Conservation (phyloP, 2,888 invertebrate genomes). For the Pteria penguin region DNA sequence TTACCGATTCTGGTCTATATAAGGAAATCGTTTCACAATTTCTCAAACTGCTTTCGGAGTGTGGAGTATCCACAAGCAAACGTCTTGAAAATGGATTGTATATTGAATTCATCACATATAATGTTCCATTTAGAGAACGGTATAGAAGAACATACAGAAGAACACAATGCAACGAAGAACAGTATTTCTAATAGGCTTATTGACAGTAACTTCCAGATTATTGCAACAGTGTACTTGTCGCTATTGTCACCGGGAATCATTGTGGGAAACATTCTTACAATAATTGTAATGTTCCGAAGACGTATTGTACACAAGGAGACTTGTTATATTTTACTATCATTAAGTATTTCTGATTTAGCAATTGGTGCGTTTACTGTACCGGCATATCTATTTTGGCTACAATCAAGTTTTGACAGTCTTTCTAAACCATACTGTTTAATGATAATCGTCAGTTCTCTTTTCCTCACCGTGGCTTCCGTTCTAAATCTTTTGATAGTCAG, state of each 20-base stretch:
- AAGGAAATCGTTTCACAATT: too few species aligned
- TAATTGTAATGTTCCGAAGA: not conserved
- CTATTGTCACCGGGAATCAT: constrained; percentile 12
- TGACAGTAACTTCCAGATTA: not conserved
- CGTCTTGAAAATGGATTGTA: too few species aligned
- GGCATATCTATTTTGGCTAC: constrained; percentile 24
- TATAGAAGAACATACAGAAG: too few species aligned
- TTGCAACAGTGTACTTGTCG: constrained; percentile 14
- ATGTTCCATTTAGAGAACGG: too few species aligned
- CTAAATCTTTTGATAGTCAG: constrained; percentile 27
- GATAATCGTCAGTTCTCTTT: constrained; percentile 10
- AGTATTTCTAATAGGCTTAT: too few species aligned
- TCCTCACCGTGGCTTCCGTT: constrained; percentile 14
- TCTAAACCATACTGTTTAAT: not conserved
- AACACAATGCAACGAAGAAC: too few species aligned
- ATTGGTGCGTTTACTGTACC: constrained; percentile 16
- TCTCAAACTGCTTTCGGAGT: too few species aligned
- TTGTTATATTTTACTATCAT: constrained; percentile 10
- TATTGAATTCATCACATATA: too few species aligned
- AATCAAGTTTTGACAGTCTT: not conserved
- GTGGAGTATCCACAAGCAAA: too few species aligned
- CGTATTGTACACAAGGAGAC: constrained; percentile 1
- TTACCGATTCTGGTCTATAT: too few species aligned
- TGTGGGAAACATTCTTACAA: constrained; percentile 18
- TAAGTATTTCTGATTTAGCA: constrained; percentile 19